Evolutionary conservation across 1,140 invertebrate species (phyloP).

Genomic region (Drosophila parabipectinata): DNA sequence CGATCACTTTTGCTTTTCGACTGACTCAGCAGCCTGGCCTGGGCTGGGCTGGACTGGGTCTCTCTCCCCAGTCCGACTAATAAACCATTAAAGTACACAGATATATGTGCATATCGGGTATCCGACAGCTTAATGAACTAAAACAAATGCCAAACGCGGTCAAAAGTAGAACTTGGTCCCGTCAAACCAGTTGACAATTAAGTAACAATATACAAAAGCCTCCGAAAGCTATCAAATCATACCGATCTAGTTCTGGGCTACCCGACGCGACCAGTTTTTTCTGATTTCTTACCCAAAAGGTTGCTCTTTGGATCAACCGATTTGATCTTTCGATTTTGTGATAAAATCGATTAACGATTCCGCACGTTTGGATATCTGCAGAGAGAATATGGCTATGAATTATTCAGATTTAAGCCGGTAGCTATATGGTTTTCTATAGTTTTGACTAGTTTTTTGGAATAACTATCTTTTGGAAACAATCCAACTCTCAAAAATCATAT

Average conservation of each 20-base stretch:
- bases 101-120: slow-evolving; percentile 1
- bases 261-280: slow-evolving; percentile 37
- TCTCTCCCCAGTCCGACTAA: neutral
- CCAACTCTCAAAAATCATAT: too few species aligned
- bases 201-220: slow-evolving; percentile 29
- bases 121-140: slow-evolving; percentile 39
- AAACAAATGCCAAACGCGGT: slow-evolving; percentile 64
- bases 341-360: slow-evolving; percentile 1
- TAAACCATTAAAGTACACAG: slow-evolving; percentile 1
- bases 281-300: slow-evolving; percentile 33
- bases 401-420: neutral
- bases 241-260: slow-evolving; percentile 54
- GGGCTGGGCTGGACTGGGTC: neutral
- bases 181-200: slow-evolving; percentile 79
- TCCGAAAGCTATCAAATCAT: slow-evolving; percentile 51
- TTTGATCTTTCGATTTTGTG: slow-evolving; percentile 5
- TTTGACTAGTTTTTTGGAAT: neutral
- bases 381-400: neutral
- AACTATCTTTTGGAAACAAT: neutral
- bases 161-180: slow-evolving; percentile 60
- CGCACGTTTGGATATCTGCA: neutral
- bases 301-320: slow-evolving; percentile 6
- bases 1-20: slow-evolving; percentile 65
- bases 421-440: neutral
- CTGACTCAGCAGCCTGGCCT: slow-evolving; percentile 32